phyloP scores from a whole-genome alignment of 2,888 invertebrate species.

The Auanema sp. region DNA sequence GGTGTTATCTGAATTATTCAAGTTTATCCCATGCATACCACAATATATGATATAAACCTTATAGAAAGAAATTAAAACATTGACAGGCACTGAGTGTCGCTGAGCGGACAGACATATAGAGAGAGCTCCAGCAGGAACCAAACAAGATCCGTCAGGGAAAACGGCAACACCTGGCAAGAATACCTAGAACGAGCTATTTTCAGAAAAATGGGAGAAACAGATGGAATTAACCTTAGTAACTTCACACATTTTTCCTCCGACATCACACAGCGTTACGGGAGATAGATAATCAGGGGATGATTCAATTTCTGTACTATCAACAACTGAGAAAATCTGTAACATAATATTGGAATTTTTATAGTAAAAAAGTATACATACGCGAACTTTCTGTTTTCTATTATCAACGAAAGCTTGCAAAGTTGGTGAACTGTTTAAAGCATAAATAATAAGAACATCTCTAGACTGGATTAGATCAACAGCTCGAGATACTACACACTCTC shows the following conservation, averaged over 20 bases:
- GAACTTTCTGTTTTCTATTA: slow-evolving; percentile 11
- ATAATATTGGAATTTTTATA: not conserved
- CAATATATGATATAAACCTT: slow-evolving; percentile 32
- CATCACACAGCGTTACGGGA: slow-evolving; percentile 29
- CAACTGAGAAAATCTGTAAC: slow-evolving; percentile 21
- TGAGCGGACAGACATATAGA: slow-evolving; percentile 52
- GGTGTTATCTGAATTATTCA: slow-evolving; percentile 23
- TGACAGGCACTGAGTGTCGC: slow-evolving; percentile 53
- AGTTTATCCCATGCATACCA: not conserved
- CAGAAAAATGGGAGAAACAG: not conserved
- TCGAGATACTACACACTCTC: slow-evolving; percentile 40
- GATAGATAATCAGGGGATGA: slow-evolving; percentile 28
- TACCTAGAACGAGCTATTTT: slow-evolving; percentile 25
- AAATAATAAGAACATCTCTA: slow-evolving; percentile 46
- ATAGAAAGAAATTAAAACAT: slow-evolving; percentile 53
- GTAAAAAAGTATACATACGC: slow-evolving; percentile 9
- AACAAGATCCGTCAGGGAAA: slow-evolving; percentile 55
- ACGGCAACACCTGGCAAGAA: slow-evolving; percentile 50
- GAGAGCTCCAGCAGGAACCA: slow-evolving; percentile 51
- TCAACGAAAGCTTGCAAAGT: slow-evolving; percentile 41
- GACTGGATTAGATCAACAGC: slow-evolving; percentile 42
- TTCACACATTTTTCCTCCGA: slow-evolving; percentile 32
- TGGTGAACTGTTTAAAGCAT: slow-evolving; percentile 32
- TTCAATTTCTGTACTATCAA: slow-evolving; percentile 17
- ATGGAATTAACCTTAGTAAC: slow-evolving; percentile 27